Evolutionary conservation across 2,113 vertebrate species (phyloP).

Genomic region (Phylloscopus trochilus): DNA sequence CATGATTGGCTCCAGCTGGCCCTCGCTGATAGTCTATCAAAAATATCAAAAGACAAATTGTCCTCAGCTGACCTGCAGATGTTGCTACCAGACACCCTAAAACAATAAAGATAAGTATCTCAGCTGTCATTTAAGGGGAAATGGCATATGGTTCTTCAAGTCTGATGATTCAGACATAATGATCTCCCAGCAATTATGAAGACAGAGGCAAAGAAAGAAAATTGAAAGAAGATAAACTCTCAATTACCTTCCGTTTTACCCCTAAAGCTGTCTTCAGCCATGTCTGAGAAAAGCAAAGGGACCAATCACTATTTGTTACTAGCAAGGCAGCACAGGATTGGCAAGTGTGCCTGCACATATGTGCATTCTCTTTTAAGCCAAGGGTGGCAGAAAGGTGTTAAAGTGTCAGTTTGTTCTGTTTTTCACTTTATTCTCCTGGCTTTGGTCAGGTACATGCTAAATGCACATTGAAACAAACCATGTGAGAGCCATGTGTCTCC

Average conservation of each 20-base stretch:
- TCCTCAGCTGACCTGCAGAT: constrained; percentile 1
- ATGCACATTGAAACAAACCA: not conserved
- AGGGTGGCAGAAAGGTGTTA: not conserved
- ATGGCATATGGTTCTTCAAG: not conserved
- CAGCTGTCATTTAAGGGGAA: not conserved
- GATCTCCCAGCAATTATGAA: not conserved
- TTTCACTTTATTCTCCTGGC: not conserved
- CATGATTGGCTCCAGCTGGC: not conserved
- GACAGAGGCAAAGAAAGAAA: constrained; percentile 9
- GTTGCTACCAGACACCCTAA: not conserved
- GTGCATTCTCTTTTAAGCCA: not conserved
- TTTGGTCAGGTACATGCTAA: not conserved
- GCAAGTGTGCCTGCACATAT: not conserved
- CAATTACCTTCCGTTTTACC: not conserved
- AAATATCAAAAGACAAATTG: not conserved
- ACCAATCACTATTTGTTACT: not conserved
- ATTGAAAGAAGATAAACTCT: not conserved
- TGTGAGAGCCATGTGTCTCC: accelerated
- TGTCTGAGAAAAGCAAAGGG: not conserved
- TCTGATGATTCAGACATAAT: constrained; percentile 1
- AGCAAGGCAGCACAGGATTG: not conserved
- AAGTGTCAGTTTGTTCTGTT: not conserved
- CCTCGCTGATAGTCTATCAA: not conserved
- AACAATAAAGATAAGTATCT: not conserved
- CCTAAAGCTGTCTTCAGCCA: not conserved